Conservation (phyloP, 92 coral and sea anemone species). For the Actinernus sp. region DNA sequence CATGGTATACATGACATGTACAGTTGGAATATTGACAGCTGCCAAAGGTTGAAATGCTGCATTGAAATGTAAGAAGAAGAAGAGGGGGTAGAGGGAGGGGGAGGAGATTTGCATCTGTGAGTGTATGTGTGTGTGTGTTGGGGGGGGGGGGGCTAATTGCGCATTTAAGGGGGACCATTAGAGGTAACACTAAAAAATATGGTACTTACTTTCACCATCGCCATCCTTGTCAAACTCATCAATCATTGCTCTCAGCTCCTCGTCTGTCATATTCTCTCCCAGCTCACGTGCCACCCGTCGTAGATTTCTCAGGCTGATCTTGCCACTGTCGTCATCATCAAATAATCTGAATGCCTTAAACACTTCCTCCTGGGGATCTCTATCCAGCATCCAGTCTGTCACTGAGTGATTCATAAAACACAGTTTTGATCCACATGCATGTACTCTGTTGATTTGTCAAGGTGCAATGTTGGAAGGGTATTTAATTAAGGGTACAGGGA, state of each 20-base stretch:
- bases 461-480: too few relatives aligned
- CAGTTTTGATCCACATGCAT: too few relatives aligned
- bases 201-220: slow-evolving; percentile 98
- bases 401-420: slow-evolving; percentile 48
- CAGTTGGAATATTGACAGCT: too few relatives aligned
- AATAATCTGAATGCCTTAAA: slow-evolving; percentile 96
- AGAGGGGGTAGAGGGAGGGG: background rate
- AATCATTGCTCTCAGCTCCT: slow-evolving; percentile 98
- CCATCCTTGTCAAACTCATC: slow-evolving; percentile 99
- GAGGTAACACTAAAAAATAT: background rate
- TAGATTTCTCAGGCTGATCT: slow-evolving; percentile 94
- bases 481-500: too few relatives aligned
- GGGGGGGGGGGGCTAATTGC: too few relatives aligned
- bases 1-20: too few relatives aligned
- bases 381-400: slow-evolving; percentile 99
- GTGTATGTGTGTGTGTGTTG: too few relatives aligned
- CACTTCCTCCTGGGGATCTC: slow-evolving; percentile 99
- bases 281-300: slow-evolving; percentile 98
- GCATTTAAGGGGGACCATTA: too few relatives aligned
- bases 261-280: slow-evolving; percentile 99
- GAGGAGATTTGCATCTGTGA: background rate
- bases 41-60: too few relatives aligned
- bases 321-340: slow-evolving; percentile 99
- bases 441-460: too few relatives aligned
- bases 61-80: background rate